These are phyloP conservation scores for Arrhopalites spinosus DNA, from an alignment of 2,888 invertebrate species.

Conservation along the genomic window DNA sequence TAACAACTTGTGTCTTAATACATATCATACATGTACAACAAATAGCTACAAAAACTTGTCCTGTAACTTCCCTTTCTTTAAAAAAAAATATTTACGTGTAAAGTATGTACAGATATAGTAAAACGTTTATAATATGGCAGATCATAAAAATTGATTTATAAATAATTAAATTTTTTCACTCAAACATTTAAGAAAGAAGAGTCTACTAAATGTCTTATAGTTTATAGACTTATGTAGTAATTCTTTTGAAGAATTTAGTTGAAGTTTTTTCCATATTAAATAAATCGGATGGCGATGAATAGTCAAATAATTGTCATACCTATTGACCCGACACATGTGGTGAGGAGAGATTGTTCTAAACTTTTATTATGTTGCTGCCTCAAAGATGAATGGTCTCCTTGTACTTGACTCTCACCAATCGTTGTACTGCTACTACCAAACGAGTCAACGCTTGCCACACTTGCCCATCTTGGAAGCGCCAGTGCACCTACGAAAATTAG, in stretches of 20 bases:
- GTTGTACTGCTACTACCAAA: conserved; percentile 54
- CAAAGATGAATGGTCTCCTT: conserved; percentile 41
- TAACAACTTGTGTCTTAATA: no score
- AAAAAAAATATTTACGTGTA: no score
- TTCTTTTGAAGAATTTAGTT: no score
- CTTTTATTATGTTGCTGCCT: conserved; percentile 58
- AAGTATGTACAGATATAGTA: no score
- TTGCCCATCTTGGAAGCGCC: conserved; percentile 81
- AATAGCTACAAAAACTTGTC: neutral
- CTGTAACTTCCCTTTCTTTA: neutral
- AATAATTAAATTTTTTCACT: no score
- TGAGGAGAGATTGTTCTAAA: conserved; percentile 74
- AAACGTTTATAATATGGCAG: no score
- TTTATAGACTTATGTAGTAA: no score
- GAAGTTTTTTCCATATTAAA: no score
- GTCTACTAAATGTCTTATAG: no score
- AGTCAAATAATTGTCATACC: conserved; percentile 64
- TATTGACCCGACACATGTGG: conserved; percentile 86
- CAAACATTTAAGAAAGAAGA: no score
- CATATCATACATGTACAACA: neutral
- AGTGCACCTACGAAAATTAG: conserved; percentile 69
- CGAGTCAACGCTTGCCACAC: conserved; percentile 57
- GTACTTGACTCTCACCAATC: conserved; percentile 43
- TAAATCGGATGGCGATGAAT: no score
- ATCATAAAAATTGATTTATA: no score